phyloP scores from a whole-genome alignment of 1,140 invertebrate genomes.

The Penaeus chinensis region DNA sequence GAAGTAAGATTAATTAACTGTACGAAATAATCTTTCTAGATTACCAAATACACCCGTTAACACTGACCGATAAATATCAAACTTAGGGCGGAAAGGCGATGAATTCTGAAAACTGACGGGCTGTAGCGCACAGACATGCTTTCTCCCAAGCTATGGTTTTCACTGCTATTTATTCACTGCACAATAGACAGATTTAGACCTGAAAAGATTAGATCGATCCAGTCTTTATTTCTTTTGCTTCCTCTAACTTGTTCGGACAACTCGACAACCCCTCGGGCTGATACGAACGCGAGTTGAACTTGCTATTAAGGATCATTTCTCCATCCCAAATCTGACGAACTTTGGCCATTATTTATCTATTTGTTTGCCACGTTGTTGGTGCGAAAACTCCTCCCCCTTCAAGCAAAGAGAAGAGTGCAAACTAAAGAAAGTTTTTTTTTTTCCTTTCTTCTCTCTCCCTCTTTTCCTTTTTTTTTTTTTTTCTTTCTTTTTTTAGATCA shows the following conservation, averaged over 20 bases:
- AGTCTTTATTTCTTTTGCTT: constrained; percentile 47
- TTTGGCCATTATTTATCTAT: background rate
- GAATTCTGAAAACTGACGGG: background rate
- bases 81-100: background rate
- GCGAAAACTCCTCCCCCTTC: background rate
- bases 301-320: background rate
- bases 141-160: constrained; percentile 39
- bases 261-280: background rate
- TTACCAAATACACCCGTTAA: no score
- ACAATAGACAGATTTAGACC: constrained; percentile 54
- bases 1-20: no score
- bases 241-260: background rate
- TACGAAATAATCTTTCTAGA: no score
- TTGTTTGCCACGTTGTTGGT: background rate
- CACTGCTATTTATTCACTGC: constrained; percentile 48
- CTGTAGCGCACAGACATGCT: background rate
- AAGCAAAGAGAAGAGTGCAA: constrained; percentile 17
- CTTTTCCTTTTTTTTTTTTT: no score
- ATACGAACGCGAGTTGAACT: no score
- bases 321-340: background rate
- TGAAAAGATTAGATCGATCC: constrained; percentile 57
- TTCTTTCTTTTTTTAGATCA: background rate
- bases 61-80: no score
- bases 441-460: no score
- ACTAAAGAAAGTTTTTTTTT: constrained; percentile 28